Conservation (phyloP, 2,888 invertebrate genomes). For the Phalera bucephala region DNA sequence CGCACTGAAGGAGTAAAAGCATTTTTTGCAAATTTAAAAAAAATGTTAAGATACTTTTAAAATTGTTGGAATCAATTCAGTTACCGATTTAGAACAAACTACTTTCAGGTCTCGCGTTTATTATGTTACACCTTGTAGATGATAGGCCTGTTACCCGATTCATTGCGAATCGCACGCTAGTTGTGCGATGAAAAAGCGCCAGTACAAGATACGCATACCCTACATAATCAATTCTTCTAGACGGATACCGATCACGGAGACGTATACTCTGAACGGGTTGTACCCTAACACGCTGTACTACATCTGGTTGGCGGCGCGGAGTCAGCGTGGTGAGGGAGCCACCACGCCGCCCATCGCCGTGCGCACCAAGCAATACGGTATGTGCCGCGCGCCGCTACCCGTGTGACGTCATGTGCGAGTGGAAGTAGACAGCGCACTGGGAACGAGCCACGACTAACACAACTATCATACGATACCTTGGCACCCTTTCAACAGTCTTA, state of each 20-base stretch:
- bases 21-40: no score
- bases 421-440: conserved; percentile 24
- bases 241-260: conserved; percentile 91
- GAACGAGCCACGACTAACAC: conserved; percentile 15
- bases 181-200: no score
- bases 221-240: no score
- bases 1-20: no score
- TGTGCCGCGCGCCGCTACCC: conserved; percentile 66
- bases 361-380: conserved; percentile 99
- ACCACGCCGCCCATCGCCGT: conserved; percentile 97
- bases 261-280: conserved; percentile 93
- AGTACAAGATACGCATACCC: no score
- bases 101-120: no score
- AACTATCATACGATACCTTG: conserved; percentile 1
- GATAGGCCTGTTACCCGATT: no score
- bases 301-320: conserved; percentile 97
- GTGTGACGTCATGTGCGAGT: conserved; percentile 34
- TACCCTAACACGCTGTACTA: conserved; percentile 98
- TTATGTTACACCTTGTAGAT: no score
- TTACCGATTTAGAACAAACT: no score
- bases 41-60: no score
- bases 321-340: conserved; percentile 96
- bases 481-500: conserved; percentile 11
- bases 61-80: no score
- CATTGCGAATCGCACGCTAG: no score